Evolutionary conservation across 2,113 vertebrate genomes (phyloP), one percentile per base, ranked within the genome.

Genomic region (Osmerus mordax): DNA sequence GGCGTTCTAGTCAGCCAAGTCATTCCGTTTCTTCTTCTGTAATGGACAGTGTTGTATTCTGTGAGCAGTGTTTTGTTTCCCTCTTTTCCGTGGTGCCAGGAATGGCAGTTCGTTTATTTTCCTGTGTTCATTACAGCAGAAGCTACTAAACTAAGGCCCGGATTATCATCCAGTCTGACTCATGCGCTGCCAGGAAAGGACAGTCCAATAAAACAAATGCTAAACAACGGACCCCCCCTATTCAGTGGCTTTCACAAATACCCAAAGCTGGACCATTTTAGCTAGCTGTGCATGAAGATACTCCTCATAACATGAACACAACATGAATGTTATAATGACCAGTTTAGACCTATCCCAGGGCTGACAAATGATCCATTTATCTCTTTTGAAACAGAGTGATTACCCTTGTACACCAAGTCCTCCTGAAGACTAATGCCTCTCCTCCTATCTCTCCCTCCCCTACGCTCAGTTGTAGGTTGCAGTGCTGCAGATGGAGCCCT

Each of bases 401-500:
- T 66, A 6, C n/a, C 12, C 3, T 14, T 52, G 9, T 5, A 47
- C 4, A 36, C 32, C 32, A 6, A 36, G 32, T 36, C 7, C 32
- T 6, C 32, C 32, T 7, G 32, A 7, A 36, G 32, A 8, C 14
- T 13, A 21, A 25, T 29, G 23, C 16, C 52, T 67, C 71, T 18
- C 52, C 59, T 28, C 21, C 41, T 54, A 41, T 76, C 36, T 84
- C 53, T 13, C 11, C 5, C 23, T 79, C 15, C 77, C 0, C 69
- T 87, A 62, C 84, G 77, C 74, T 55, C n/a, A 70, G 36, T 59
- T 67, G 75, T 88, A 90, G 88, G 78, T 87, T 91, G 85, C 71
- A 80, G 91, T 91, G 92, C 92, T 91, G 87, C 91, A 84, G 88
- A 93, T 91, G 90, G 93, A 92, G 83, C 89, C 91, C 84, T 92